Base-by-base conservation (phyloP, 2,888 invertebrate genomes). In the Drosophila crucigera region DNA sequence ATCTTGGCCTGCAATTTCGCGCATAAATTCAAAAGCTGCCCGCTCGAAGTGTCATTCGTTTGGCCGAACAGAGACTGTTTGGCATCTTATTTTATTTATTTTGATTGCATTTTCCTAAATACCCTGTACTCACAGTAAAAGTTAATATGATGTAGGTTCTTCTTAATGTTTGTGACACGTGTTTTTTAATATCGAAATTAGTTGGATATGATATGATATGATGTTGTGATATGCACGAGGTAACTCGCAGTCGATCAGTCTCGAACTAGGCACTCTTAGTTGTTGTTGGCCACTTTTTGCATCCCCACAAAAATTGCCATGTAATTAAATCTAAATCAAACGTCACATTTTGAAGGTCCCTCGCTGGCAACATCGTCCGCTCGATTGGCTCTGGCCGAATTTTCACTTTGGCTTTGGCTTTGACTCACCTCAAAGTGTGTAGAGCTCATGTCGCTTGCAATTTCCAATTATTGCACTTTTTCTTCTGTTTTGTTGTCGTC, bases 271-370 rank as follows among this genome's bases (percentile, higher is more conserved):
- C 9, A n/a, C 16, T 39, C 19, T 54, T 55, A 33, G 54, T 67
- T 67, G 39, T 59, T 66, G 71, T 68, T 52, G 76, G 65, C 68
- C 61, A 75, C 80, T 68, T 70, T 76, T 73, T 65, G 68, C 67
- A 68, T 69, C 47, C 73, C 66, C 75, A 62, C 52, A 65, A 62
- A 67, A 55, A 66, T 76, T 86, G 78, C 85, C 85, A 88, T 88
- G 90, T 88, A 88, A 88, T 88, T 88, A 88, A 90, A 90, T 89
- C 89, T 90, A 88, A 86, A 90, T 90, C 87, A 90, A 88, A 90
- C 88, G 89, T 90, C 87, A 82, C 89, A 81, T 83, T 85, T 79
- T 88, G 87, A 88, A 88, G 89, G 88, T 90, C 85, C 63, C 74
- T 54, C 55, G 54, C 73, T 55, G 75, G 66, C 69, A 70, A 67